Evolutionary conservation across 2,113 vertebrate species (phyloP).

Genomic region (Riparia riparia): DNA sequence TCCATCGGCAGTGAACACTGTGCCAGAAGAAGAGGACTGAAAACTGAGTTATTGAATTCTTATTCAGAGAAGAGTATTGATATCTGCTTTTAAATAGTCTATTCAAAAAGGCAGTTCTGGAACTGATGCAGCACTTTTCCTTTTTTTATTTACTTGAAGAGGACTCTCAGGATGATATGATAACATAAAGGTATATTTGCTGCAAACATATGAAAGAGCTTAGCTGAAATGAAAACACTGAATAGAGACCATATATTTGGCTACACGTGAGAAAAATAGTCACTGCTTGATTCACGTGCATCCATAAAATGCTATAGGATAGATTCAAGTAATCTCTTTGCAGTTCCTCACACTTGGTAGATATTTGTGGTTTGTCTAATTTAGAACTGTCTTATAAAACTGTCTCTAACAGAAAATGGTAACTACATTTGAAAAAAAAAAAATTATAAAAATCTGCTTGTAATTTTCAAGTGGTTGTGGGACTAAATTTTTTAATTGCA

Average conservation of each 20-base stretch:
- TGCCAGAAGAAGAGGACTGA: not conserved
- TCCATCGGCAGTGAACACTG: not conserved
- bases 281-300: not conserved
- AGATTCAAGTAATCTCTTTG: not conserved
- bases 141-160: not conserved
- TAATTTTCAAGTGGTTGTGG: not conserved
- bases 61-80: not conserved
- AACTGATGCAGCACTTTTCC: not conserved
- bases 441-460: not conserved
- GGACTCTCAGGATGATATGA: not conserved
- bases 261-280: not conserved
- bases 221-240: not conserved
- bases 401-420: not conserved
- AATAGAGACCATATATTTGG: not conserved
- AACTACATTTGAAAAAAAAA: not conserved
- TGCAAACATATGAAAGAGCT: not conserved
- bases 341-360: not conserved
- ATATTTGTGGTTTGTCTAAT: not conserved
- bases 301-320: not conserved
- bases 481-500: not conserved
- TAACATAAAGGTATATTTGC: not conserved
- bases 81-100: not conserved
- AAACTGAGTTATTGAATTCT: conserved; percentile 16
- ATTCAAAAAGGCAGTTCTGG: not conserved
- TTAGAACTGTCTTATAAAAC: not conserved